Conservation (phyloP, 2,113 vertebrate species). For the Propithecus coquereli region DNA sequence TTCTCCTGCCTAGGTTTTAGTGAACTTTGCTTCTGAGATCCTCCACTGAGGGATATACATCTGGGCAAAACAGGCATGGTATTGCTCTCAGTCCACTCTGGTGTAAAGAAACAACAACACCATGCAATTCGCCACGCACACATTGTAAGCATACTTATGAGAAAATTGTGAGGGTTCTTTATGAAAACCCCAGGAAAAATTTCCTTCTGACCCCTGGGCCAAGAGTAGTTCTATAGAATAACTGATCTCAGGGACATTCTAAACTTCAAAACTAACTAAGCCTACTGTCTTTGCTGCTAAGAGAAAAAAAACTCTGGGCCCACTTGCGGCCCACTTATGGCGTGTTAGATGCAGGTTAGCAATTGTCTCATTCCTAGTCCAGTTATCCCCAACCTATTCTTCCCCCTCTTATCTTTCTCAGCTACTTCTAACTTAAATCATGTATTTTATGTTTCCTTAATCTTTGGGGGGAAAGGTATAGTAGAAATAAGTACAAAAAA, state of each 20-base stretch:
- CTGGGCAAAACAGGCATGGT: neutral
- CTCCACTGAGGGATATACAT: neutral
- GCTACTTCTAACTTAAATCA: neutral
- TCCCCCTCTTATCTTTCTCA: neutral
- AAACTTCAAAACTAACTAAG: neutral
- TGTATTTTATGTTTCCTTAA: neutral
- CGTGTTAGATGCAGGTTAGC: neutral
- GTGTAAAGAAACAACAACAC: neutral
- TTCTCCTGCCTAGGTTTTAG: neutral
- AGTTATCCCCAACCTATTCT: neutral
- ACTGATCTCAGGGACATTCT: neutral
- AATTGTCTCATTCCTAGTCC: neutral
- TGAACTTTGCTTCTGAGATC: neutral
- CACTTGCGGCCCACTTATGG: neutral
- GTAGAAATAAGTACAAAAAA: neutral
- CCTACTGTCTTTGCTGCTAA: neutral
- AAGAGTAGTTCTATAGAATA: neutral
- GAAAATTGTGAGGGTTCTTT: neutral
- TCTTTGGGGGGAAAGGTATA: neutral
- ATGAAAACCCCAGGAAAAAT: neutral
- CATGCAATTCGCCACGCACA: neutral
- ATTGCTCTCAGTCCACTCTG: neutral
- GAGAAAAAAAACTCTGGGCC: neutral
- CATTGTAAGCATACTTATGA: neutral
- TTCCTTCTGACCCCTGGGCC: neutral